Evolutionary conservation across 30 jellyfish, hydroid and myxozoan species (phyloP), one percentile per base, ranked within the genome.

Genomic region (Rhopilema esculentum): DNA sequence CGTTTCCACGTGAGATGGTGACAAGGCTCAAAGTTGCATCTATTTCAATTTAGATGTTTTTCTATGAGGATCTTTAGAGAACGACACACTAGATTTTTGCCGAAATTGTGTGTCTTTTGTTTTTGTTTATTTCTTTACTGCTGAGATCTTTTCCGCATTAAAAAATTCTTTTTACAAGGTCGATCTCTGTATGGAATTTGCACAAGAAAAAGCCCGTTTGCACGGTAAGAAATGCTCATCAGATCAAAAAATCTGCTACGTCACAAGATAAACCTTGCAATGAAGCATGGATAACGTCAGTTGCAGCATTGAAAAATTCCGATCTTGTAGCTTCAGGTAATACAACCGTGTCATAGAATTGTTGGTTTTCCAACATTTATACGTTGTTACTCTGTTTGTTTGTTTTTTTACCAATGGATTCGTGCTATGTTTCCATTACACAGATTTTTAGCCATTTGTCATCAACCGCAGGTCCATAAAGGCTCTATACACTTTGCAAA

Each of bases 321-420:
- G 99, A 95, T 77, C 86, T 95, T 18, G 91, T 95, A 18, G 99
- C 99, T 27, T 84, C 99, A 80, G 99, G 99, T 95, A 79, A 75
- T 16, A 20, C 23, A 15, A 8, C 49, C 30, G 53, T 16, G 9
- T 40, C 57, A 6, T 40, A 2, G 9, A 12, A 40, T 40, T 12
- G 12, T 12, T 40, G 57, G 57, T 40, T 12, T 2, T 40, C 57
- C 57, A 40, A 40, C 12, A 12, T 40, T 40, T 6, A 40, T 40
- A 12, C 12, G 6, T 40, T 40, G 57, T 6, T n/a, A 25, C 50
- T 28, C 50, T 18, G 22, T 75, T 30, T 1, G 8, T 6, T 19
- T 70, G n/a, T 22, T 7, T n/a, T n/a, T n/a, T n/a, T n/a, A n/a
- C 52, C 19, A 27, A 1, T 70, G 57, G 6, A 40, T 40, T 40